Base-by-base conservation (phyloP, 2,888 invertebrate species). In the Coleophora flavipennella region DNA sequence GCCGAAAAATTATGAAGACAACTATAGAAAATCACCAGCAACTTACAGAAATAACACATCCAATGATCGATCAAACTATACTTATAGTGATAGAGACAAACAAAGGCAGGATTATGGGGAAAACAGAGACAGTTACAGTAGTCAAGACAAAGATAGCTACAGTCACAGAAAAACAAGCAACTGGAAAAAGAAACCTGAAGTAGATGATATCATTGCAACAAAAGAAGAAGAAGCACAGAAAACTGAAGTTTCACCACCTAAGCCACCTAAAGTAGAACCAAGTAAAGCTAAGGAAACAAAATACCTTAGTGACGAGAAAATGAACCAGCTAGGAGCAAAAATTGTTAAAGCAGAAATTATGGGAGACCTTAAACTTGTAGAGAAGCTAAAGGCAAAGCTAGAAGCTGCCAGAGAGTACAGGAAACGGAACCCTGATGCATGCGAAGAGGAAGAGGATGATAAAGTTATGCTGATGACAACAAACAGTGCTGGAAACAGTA, bases 341-440 rank as follows among this genome's bases (percentile, higher is more conserved):
- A 89, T 97, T 46, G 84, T 99, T 0, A 96, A 96, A 83, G 97
- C 98, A 10, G 97, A 99, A 87, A 89, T 99, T 54, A 89, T 96
- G 87, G 97, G 96, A 12, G 91, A 97, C 65, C 76, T 68, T 62
- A 87, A 88, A 46, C 66, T 92, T 39, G 91, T 91, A 0, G 64
- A 72, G 29, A 88, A 93, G 61, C 76, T 97, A 34, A 94, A 93
- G 71, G 61, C 71, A 2, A 91, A 95, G 67, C 71, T 97, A 33
- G 92, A 93, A 49, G 76, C 76, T 14, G 94, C 94, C 0, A 87
- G 91, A 52, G 79, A 86, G 41, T 76, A 74, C 46, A 68, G 77
- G 38, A 85, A 79, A 51, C 67, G 75, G 25, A 76, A 85, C 51
- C 78, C 79, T 39, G 49, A 71, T 57, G 65, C 58, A 41, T 57